A percentile compares a stretch with the other conserved stretches of the same genome.
Conservation (phyloP, 2,888 invertebrate genomes). For the Cylindroiulus punctatus region DNA sequence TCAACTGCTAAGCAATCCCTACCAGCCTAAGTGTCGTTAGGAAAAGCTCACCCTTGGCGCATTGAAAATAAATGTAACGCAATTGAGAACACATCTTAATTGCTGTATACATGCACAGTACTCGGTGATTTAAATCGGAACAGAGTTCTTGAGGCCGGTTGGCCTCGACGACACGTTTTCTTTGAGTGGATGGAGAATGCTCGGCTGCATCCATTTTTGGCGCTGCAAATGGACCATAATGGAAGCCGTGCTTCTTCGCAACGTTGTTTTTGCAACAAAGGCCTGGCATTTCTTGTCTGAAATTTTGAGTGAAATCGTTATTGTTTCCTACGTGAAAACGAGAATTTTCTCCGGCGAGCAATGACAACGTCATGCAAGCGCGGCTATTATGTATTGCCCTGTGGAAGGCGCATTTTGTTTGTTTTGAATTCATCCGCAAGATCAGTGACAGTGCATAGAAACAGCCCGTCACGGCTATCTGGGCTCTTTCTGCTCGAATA, state of each 20-base stretch:
- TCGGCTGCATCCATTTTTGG: not conserved
- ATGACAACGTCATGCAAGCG: slow-evolving; percentile 13
- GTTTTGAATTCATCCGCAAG: not conserved
- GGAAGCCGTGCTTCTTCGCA: not conserved
- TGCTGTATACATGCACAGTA: too few species aligned
- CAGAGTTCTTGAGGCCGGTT: too few species aligned
- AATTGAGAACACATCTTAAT: too few species aligned
- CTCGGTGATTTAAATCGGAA: too few species aligned
- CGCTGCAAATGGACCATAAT: not conserved
- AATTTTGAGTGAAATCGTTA: slow-evolving; percentile 24
- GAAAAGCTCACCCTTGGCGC: too few species aligned
- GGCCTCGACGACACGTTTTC: too few species aligned
- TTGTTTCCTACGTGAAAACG: not conserved
- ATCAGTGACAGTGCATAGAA: slow-evolving; percentile 31
- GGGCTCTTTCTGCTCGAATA: not conserved
- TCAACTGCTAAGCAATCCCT: too few species aligned
- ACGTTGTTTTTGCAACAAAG: slow-evolving; percentile 27
- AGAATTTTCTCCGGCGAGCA: not conserved
- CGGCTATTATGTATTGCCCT: not conserved
- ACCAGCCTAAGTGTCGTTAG: too few species aligned
- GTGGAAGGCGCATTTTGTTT: slow-evolving; percentile 10
- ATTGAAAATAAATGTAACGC: too few species aligned
- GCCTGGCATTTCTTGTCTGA: not conserved
- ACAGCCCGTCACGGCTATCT: slow-evolving; percentile 42
- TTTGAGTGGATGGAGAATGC: not conserved